A percentile compares a stretch with the other conserved stretches of the same genome.
These are phyloP conservation scores for Ellobium chinense DNA, from an alignment of 2,888 invertebrate genomes.

Conservation along the genomic window DNA sequence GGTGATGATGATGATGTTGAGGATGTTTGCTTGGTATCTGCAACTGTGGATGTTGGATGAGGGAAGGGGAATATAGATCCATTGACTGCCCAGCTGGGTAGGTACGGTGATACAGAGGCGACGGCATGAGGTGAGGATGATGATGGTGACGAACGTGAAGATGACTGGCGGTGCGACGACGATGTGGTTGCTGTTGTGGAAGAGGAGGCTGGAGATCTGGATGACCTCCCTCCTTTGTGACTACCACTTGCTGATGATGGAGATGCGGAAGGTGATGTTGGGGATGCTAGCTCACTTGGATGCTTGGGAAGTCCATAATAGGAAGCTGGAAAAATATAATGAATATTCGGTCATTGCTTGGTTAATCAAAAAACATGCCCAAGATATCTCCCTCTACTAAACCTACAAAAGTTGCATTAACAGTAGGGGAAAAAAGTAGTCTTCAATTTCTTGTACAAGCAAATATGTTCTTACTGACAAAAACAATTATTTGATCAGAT, in stretches of 20 bases:
- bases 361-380: too few relatives aligned
- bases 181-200: constrained; percentile 44
- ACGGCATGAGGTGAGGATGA: constrained; percentile 32
- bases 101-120: constrained; percentile 14
- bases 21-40: constrained; percentile 30
- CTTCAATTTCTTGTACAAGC: too few relatives aligned
- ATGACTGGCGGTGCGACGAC: constrained; percentile 32
- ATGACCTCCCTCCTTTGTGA: constrained; percentile 31
- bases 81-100: constrained; percentile 35
- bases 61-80: constrained; percentile 29
- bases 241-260: constrained; percentile 7
- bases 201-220: constrained; percentile 21
- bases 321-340: constrained; percentile 50
- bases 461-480: too few relatives aligned
- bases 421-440: too few relatives aligned
- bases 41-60: not conserved
- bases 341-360: too few relatives aligned
- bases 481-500: too few relatives aligned
- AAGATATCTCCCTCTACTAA: too few relatives aligned
- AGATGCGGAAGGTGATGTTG: constrained; percentile 36
- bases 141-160: constrained; percentile 34
- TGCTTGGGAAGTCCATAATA: constrained; percentile 49
- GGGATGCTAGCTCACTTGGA: constrained; percentile 43
- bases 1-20: constrained; percentile 37
- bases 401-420: too few relatives aligned